These are phyloP conservation scores for Calliphora vomitoria DNA, from an alignment of 2,888 invertebrate species.

Conservation along the genomic window DNA sequence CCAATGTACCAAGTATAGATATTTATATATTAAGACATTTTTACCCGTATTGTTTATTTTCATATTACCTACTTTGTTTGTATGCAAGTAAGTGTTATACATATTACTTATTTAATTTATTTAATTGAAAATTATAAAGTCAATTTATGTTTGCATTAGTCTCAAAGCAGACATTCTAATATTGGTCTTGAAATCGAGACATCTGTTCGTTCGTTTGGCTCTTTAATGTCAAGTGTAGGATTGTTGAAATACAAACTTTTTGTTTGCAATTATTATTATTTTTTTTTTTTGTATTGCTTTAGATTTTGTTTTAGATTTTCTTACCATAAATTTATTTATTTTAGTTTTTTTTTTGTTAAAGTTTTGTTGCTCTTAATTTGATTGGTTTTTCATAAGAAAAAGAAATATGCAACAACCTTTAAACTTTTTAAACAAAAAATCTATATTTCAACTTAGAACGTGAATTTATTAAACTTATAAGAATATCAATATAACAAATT, in stretches of 20 bases:
- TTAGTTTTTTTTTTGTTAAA: neutral
- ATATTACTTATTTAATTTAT: slow-evolving; percentile 28
- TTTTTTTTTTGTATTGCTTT: neutral
- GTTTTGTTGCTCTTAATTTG: neutral
- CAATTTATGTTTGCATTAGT: slow-evolving; percentile 16
- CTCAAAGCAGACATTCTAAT: slow-evolving; percentile 41
- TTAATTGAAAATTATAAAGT: slow-evolving; percentile 37
- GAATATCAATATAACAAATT: neutral
- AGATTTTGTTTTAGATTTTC: neutral
- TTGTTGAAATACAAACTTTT: slow-evolving; percentile 4
- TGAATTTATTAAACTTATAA: slow-evolving; percentile 38
- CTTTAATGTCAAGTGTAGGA: slow-evolving; percentile 71
- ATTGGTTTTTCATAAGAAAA: neutral
- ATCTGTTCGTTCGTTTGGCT: slow-evolving; percentile 33
- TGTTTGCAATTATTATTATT: slow-evolving; percentile 16
- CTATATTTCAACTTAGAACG: slow-evolving; percentile 50
- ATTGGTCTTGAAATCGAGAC: slow-evolving; percentile 47
- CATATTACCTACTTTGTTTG: neutral
- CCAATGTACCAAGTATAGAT: too few species aligned
- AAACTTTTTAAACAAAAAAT: slow-evolving; percentile 53
- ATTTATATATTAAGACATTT: neutral
- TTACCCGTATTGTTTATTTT: neutral
- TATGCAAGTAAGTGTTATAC: neutral
- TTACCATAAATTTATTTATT: slow-evolving; percentile 6
- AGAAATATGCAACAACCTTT: slow-evolving; percentile 47